Evolutionary conservation across 2,797 vertebrate genomes (phyloP).

Genomic region (Pantherophis alleghaniensis): DNA sequence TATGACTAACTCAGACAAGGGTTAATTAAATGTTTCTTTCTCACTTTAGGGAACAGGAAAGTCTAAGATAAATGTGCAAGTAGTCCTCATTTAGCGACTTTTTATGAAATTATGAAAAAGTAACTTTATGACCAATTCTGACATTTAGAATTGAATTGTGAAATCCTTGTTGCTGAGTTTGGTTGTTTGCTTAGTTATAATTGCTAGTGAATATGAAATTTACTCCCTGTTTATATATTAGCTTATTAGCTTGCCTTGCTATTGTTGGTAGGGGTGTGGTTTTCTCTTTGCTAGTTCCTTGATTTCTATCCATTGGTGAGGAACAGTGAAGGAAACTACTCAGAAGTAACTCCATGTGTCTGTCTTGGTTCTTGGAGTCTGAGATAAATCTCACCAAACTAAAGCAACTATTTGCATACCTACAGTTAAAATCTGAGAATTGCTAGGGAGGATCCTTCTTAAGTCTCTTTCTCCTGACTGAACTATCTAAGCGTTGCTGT

Average conservation of each 20-base stretch:
- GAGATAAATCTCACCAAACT: background rate
- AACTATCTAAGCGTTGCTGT: background rate
- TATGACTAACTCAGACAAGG: background rate
- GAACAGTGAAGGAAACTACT: background rate
- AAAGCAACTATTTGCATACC: background rate
- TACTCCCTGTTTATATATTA: background rate
- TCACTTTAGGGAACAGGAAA: background rate
- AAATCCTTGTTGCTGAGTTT: background rate
- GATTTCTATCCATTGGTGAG: background rate
- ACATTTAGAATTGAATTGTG: background rate
- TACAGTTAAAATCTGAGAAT: background rate
- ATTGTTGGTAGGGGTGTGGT: background rate
- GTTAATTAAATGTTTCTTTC: background rate
- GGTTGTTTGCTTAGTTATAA: background rate
- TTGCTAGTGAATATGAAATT: background rate
- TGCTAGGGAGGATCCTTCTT: background rate
- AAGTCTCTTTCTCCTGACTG: background rate
- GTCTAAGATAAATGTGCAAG: background rate
- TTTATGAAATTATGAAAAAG: background rate
- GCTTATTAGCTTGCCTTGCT: background rate
- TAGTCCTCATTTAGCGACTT: background rate
- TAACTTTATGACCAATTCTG: background rate
- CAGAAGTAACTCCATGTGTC: background rate
- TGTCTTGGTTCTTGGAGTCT: background rate
- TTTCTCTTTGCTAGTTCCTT: background rate